phyloP scores from a whole-genome alignment of 2,888 invertebrate species.

The Drosophila subsilvestris region DNA sequence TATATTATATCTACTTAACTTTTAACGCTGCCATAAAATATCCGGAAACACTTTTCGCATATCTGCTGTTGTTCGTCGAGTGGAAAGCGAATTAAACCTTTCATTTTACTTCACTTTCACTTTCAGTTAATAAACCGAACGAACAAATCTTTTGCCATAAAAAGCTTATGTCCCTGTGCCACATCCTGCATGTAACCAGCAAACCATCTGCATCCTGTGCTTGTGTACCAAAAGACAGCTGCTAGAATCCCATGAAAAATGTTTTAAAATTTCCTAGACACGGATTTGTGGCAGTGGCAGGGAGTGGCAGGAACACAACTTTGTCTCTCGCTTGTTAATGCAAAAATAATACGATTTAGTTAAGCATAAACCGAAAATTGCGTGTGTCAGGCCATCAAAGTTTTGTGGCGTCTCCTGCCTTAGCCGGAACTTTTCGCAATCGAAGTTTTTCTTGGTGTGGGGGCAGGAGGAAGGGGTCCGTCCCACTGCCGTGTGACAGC shows the following conservation, averaged over 20 bases:
- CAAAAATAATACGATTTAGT: conserved; percentile 72
- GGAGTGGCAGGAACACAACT: not conserved
- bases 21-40: conserved; percentile 38
- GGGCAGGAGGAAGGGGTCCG: not conserved
- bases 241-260: conserved; percentile 42
- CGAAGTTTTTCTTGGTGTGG: conserved; percentile 8
- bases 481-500: conserved; percentile 47
- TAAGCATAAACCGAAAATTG: conserved; percentile 47
- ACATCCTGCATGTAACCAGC: conserved; percentile 58
- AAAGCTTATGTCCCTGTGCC: conserved; percentile 67
- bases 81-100: conserved; percentile 60
- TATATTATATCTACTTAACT: conserved; percentile 16
- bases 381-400: conserved; percentile 37
- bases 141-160: conserved; percentile 54
- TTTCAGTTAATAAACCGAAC: conserved; percentile 40
- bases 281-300: conserved; percentile 3
- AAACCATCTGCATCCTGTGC: not conserved
- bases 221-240: conserved; percentile 38
- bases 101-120: conserved; percentile 46
- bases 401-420: conserved; percentile 17
- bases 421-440: conserved; percentile 48
- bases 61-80: not conserved
- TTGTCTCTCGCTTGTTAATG: conserved; percentile 62
- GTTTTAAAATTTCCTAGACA: conserved; percentile 18
- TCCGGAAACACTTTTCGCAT: not conserved